Percentiles rank a stretch among this genome's conserved stretches.
phyloP scores from a whole-genome alignment of 2,797 vertebrate species.

The Manis javanica region DNA sequence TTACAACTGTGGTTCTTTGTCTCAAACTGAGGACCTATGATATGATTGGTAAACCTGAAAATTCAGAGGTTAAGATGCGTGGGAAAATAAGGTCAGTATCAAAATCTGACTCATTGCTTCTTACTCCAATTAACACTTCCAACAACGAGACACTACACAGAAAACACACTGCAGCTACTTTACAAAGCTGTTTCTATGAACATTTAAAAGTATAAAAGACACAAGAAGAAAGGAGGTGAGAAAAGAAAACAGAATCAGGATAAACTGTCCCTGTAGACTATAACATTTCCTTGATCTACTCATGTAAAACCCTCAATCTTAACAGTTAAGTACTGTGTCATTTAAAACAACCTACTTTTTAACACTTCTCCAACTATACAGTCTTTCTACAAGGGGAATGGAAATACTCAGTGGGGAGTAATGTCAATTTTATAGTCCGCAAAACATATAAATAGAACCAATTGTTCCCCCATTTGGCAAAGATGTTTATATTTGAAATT shows the following conservation, averaged over 20 bases:
- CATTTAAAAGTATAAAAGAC: slow-evolving; percentile 10
- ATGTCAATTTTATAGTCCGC: slow-evolving; percentile 86
- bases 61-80: neutral
- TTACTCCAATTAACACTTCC: neutral
- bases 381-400: slow-evolving; percentile 81
- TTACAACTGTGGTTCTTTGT: neutral
- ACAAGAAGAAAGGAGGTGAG: neutral
- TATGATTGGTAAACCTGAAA: slow-evolving; percentile 11
- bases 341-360: slow-evolving; percentile 31
- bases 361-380: slow-evolving; percentile 66
- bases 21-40: neutral
- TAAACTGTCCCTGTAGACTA: neutral
- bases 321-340: neutral
- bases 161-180: neutral
- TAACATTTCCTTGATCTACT: slow-evolving; percentile 21
- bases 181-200: neutral
- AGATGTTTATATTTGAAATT: slow-evolving; percentile 84
- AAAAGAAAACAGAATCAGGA: neutral
- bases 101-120: neutral
- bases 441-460: slow-evolving; percentile 88
- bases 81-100: neutral
- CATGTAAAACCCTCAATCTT: neutral
- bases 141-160: neutral
- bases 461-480: slow-evolving; percentile 88
- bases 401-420: slow-evolving; percentile 79